Evolutionary conservation across 1,140 invertebrate genomes (phyloP), one percentile per base, ranked within the genome.

Genomic region (Cotesia glomerata): DNA sequence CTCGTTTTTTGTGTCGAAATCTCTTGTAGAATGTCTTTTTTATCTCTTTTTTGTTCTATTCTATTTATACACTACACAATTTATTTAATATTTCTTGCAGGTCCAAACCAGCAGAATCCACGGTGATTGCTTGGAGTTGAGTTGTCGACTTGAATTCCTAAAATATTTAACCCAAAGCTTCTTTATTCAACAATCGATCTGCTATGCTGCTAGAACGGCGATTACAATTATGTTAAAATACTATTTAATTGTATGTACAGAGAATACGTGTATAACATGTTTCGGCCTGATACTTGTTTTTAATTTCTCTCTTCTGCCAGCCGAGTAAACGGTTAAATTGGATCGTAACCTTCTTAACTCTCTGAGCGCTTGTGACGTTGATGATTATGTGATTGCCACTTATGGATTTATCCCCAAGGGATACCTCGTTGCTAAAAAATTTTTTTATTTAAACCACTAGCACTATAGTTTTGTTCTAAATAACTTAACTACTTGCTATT

Each of bases 281-380:
- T 26, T 26, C 26, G 1, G 26, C 26, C 39, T 45, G 39, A 9
- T 39, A 64, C 35, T 68, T 56, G 26, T 68, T 39, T 26, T 62
- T 32, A 14, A 14, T 63, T 26, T 32, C 39, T 26, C 11, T 54
- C 52, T 35, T n/a, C 36, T 49, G 52, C 13, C 49, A 45, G 67
- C 49, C 49, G 45, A 71, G 61, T 70, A 62, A 70, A 70, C 49
- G 61, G 61, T 49, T 54, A 64, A 71, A 64, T 71, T 64, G 61
- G 61, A 36, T 64, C 45, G 49, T 56, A 71, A 71, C 49, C 61
- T 52, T 39, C 49, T 64, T 71, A 71, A 52, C 61, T 49, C 61
- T 49, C 39, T 18, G 11, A 54, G 52, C 26, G 34, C 61, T 64
- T 35, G 61, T 64, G 61, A 63, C 49, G 61, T 14, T 71, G 54